A percentile compares a stretch with the other conserved stretches of the same genome.
Evolutionary conservation across 2,888 invertebrate species (phyloP).

Genomic region (Philhelius pedissequus): DNA sequence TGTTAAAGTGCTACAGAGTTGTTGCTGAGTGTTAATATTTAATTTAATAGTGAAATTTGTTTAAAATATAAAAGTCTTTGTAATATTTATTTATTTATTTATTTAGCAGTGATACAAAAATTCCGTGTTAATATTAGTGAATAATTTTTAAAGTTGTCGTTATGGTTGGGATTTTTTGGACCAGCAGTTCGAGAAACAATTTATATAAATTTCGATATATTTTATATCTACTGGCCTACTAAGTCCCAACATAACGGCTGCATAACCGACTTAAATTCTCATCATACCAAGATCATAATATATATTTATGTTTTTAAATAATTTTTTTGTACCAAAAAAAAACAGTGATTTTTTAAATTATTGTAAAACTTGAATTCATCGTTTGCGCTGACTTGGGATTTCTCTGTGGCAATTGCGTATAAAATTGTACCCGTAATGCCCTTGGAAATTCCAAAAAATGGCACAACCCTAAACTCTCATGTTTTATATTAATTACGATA

Average conservation of each 20-base stretch:
- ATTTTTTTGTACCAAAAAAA: neutral
- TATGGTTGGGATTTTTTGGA: constrained; percentile 79
- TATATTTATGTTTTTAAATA: neutral
- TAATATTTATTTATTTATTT: no score
- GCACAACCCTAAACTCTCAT: constrained; percentile 71
- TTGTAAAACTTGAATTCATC: constrained; percentile 24
- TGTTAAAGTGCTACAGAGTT: no score
- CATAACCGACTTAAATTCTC: constrained; percentile 70
- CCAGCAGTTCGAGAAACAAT: constrained; percentile 76
- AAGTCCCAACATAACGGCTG: constrained; percentile 79
- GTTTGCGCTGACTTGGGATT: constrained; percentile 75
- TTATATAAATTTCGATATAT: constrained; percentile 41
- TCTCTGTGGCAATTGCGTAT: constrained; percentile 73
- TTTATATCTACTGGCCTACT: constrained; percentile 78
- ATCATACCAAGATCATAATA: neutral
- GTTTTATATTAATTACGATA: neutral
- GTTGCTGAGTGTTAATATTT: no score
- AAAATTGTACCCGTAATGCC: constrained; percentile 72
- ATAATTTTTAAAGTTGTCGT: constrained; percentile 72
- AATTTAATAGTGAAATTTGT: no score
- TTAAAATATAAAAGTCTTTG: no score
- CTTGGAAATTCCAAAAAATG: constrained; percentile 76
- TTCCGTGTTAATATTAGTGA: no score
- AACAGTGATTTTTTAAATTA: neutral
- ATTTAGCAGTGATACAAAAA: no score